Evolutionary conservation across 2,113 vertebrate species (phyloP).

Genomic region (Heterotilapia buettikoferi): DNA sequence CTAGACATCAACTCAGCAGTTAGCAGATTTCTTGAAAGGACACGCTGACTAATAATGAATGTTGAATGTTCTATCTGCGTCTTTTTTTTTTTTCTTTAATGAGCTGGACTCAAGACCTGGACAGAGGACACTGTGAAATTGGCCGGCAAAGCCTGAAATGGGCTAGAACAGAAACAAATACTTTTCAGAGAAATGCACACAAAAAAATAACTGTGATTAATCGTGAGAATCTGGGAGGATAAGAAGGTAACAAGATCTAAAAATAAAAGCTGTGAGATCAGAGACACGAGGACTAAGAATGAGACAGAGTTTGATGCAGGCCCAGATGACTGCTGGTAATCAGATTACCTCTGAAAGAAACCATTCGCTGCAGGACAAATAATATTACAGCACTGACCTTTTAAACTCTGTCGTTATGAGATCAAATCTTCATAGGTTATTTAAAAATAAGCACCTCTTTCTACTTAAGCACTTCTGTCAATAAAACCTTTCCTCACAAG

Average conservation of each 20-base stretch:
- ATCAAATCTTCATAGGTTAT: neutral
- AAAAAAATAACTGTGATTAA: neutral
- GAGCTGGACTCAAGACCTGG: neutral
- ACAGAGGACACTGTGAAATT: neutral
- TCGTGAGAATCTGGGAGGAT: neutral
- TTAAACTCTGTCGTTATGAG: neutral
- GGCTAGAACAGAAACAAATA: neutral
- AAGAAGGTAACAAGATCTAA: neutral
- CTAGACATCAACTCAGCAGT: neutral
- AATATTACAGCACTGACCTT: neutral
- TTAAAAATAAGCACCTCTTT: neutral
- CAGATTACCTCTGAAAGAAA: neutral
- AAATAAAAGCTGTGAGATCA: neutral
- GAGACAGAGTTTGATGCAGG: neutral
- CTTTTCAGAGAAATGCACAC: neutral
- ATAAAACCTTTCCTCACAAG: neutral
- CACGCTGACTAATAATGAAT: neutral
- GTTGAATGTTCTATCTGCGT: neutral
- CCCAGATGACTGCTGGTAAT: neutral
- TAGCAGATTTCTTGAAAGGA: neutral
- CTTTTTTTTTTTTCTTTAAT: neutral
- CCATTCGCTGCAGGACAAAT: neutral
- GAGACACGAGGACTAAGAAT: neutral
- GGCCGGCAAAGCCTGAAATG: neutral
- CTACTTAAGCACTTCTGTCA: neutral